phyloP scores from a whole-genome alignment of 1,140 invertebrate genomes.

The Ips typographus region DNA sequence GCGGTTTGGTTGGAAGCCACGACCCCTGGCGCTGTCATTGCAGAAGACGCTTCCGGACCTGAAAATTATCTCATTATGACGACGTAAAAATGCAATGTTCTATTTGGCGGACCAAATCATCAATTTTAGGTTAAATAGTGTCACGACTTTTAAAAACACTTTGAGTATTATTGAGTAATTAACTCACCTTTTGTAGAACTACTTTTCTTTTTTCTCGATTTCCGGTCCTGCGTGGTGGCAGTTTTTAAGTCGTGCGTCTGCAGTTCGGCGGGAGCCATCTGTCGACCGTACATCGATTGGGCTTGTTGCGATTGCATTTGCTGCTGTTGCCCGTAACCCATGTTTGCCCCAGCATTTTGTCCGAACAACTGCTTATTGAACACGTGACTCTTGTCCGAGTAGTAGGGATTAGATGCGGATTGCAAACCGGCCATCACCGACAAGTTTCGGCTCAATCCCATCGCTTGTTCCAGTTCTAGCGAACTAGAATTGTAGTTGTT shows the following conservation, averaged over 20 bases:
- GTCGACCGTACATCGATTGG: neutral
- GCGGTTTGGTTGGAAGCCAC: constrained; percentile 32
- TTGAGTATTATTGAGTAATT: neutral
- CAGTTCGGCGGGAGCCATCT: neutral
- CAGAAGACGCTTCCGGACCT: too few relatives aligned
- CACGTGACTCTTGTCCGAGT: constrained; percentile 57
- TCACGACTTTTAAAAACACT: too few relatives aligned
- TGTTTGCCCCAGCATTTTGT: constrained; percentile 44
- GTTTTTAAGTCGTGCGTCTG: constrained; percentile 10
- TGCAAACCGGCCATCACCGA: constrained; percentile 56
- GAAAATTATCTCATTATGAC: too few relatives aligned
- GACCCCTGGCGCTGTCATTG: neutral
- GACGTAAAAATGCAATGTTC: too few relatives aligned
- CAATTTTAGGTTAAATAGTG: neutral
- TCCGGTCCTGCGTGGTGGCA: constrained; percentile 1
- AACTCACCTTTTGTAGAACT: neutral
- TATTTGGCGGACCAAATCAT: too few relatives aligned
- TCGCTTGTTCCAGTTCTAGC: constrained; percentile 44
- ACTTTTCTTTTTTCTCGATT: constrained; percentile 14
- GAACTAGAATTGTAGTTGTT: constrained; percentile 41
- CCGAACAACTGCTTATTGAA: constrained; percentile 55
- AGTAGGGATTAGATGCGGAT: constrained; percentile 45
- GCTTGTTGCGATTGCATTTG: constrained; percentile 9
- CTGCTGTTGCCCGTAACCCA: constrained; percentile 21
- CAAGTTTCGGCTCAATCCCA: constrained; percentile 54